Evolutionary conservation across 2,888 invertebrate genomes (phyloP), one percentile per base, ranked within the genome.

Genomic region (Campoplex capitator): DNA sequence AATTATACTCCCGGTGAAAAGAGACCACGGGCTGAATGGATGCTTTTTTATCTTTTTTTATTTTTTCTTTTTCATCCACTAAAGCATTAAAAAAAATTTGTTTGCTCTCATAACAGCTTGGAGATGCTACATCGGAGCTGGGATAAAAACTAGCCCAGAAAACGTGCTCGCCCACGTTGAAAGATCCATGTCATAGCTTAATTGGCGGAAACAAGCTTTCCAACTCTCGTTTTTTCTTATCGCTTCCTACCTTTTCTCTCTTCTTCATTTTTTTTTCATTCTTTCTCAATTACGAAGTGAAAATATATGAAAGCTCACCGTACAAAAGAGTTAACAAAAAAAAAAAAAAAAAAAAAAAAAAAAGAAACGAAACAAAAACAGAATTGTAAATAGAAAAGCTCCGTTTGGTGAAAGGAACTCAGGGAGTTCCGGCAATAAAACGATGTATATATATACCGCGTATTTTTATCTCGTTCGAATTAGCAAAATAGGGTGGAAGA

Each of bases 1-100:
- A 85, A 87, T 87, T 85, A 87, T 79, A 87, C 85, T 83, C 56
- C 75, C 51, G 54, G 35, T 65, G 75, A 82, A 73, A 48, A 82
- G 78, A 51, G 68, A 58, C 76, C 35, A 38, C n/a, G 77, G 54
- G 58, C 13, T 80, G 83, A 83, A 87, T 85, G 35, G 48, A 84
- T 70, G 23, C 71, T 75, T 80, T 80, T 70, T 68, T 68, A 18
- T 65, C 28, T 28, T 42, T 67, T 56, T 45, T 16, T 38, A 3
- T 23, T 38, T 8, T 45, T 16, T 38, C 3, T 23, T 38, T 8
- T 23, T 23, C 48, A 4, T 51, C 9, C 45, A 32, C 28, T 83
- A 51, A 56, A 32, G 67, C 54, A 32, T 68, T 28, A 48, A 9
- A 18, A 35, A 48, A 51, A 65, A 65, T 76, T 76, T 65, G 32